These are phyloP conservation scores for Liopterus haemorrhoidalis DNA, from an alignment of 2,888 invertebrate genomes.

Conservation along the genomic window DNA sequence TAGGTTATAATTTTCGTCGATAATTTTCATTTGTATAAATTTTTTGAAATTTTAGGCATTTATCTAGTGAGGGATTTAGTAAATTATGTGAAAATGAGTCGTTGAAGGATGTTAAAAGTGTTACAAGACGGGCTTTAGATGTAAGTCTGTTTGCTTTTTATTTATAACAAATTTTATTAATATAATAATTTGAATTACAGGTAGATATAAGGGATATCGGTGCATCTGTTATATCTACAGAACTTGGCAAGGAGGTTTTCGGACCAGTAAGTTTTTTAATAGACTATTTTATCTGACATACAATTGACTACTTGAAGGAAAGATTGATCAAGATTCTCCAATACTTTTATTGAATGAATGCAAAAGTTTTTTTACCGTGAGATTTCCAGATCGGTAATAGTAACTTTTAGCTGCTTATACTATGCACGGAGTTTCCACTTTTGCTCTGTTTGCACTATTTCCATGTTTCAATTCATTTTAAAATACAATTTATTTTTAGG, in stretches of 20 bases:
- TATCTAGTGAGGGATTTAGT: constrained; percentile 66
- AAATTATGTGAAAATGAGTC: constrained; percentile 59
- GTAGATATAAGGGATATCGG: constrained; percentile 76
- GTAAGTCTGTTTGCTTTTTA: constrained; percentile 50
- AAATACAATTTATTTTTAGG: too few species aligned
- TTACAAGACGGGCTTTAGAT: constrained; percentile 62
- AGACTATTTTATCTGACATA: not conserved
- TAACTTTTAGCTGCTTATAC: too few species aligned
- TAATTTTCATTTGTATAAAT: constrained; percentile 8
- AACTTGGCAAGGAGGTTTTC: constrained; percentile 54
- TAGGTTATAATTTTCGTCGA: constrained; percentile 6
- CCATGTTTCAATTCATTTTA: too few species aligned
- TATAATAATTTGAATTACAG: constrained; percentile 45
- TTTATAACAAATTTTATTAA: constrained; percentile 12
- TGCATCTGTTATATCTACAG: constrained; percentile 65
- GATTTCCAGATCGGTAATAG: not conserved
- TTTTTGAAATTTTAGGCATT: constrained; percentile 52
- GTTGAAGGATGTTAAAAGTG: constrained; percentile 57
- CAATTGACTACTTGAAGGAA: not conserved
- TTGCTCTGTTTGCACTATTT: too few species aligned
- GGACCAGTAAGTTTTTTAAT: constrained; percentile 43
- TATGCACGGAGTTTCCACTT: too few species aligned
- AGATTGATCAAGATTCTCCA: too few species aligned
- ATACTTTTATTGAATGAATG: too few species aligned
- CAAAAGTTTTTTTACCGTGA: constrained; percentile 35